Evolutionary conservation across 2,113 vertebrate species (phyloP).

Genomic region (Chlamydotis undulata): DNA sequence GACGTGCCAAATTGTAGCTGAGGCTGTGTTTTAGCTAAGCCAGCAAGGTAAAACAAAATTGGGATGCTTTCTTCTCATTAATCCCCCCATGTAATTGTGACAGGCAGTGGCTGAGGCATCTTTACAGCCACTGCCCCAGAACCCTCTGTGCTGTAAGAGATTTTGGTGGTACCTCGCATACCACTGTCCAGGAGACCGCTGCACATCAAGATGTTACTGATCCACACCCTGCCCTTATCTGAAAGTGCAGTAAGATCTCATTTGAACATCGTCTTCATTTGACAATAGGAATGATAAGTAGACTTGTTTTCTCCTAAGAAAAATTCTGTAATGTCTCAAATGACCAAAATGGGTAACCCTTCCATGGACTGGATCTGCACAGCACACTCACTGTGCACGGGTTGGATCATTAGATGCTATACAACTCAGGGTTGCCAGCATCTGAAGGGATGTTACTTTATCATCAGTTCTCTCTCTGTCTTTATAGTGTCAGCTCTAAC

Average conservation of each 20-base stretch:
- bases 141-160: not conserved
- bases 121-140: not conserved
- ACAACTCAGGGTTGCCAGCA: not conserved
- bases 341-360: not conserved
- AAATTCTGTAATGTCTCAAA: not conserved
- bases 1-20: rapidly evolving
- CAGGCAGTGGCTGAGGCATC: not conserved
- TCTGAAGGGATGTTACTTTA: not conserved
- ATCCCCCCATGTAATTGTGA: not conserved
- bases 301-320: not conserved
- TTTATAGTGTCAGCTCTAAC: not conserved
- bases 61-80: not conserved
- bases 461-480: not conserved
- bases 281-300: not conserved
- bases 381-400: rapidly evolving
- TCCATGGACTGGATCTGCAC: not conserved
- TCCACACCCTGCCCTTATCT: not conserved
- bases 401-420: not conserved
- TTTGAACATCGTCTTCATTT: not conserved
- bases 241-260: not conserved
- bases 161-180: not conserved
- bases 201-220: rapidly evolving
- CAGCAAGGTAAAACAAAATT: not conserved
- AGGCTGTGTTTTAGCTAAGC: not conserved
- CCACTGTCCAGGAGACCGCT: not conserved